These are phyloP conservation scores for Myiotriccus ornatus DNA, from an alignment of 2,797 vertebrate genomes.

Conservation along the genomic window DNA sequence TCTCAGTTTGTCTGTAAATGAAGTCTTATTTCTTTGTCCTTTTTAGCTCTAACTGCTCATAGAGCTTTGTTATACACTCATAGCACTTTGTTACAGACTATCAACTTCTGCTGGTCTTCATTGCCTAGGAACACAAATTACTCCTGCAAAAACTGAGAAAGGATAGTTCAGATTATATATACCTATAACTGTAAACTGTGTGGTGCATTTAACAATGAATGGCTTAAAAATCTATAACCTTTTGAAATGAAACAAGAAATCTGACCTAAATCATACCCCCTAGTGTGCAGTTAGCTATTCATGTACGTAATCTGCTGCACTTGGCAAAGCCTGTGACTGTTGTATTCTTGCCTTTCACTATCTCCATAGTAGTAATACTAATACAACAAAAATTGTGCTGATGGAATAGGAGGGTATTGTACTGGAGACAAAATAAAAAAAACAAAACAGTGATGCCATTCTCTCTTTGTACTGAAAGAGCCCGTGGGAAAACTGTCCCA, in stretches of 20 bases:
- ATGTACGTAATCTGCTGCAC: conserved; percentile 40
- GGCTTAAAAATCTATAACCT: conserved; percentile 46
- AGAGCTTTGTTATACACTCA: not conserved
- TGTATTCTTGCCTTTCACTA: conserved; percentile 58
- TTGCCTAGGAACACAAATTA: not conserved
- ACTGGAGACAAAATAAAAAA: conserved; percentile 40
- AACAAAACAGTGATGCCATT: conserved; percentile 19
- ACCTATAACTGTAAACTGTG: not conserved
- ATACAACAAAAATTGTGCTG: conserved; percentile 63
- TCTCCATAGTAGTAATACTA: conserved; percentile 61
- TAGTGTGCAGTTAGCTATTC: conserved; percentile 55
- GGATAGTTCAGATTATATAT: not conserved
- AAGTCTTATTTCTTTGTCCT: not conserved
- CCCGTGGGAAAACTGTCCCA: conserved; percentile 46
- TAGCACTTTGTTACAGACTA: not conserved
- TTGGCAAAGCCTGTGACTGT: conserved; percentile 12
- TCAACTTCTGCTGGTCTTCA: not conserved
- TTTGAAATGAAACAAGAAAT: conserved; percentile 63
- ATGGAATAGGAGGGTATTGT: conserved; percentile 66
- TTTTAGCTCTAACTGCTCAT: not conserved
- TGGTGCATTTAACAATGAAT: not conserved
- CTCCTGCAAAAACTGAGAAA: not conserved
- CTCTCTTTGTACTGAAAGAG: conserved; percentile 35
- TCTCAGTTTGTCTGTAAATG: not conserved
- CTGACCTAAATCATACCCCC: conserved; percentile 63